Evolutionary conservation across 2,797 vertebrate genomes (phyloP).

Genomic region (Diglossa cyanea): DNA sequence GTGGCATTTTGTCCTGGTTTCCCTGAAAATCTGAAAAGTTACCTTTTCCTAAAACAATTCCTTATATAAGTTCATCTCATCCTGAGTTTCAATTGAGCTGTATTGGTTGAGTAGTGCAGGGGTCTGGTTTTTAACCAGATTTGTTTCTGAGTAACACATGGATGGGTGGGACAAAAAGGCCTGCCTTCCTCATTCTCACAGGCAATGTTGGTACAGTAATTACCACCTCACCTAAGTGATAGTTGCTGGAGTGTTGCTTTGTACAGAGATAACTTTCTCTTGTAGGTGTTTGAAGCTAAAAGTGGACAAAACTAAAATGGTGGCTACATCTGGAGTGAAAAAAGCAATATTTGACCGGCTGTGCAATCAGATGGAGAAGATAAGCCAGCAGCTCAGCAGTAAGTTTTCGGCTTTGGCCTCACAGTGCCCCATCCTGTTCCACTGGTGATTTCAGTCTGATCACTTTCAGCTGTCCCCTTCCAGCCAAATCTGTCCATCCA

Average conservation of each 20-base stretch:
- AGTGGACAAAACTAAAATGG: slow-evolving; percentile 84
- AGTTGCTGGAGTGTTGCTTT: background rate
- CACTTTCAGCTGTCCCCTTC: background rate
- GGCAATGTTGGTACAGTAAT: background rate
- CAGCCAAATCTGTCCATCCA: background rate
- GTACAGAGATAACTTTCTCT: background rate
- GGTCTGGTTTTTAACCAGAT: background rate
- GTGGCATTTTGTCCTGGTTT: background rate
- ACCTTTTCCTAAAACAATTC: background rate
- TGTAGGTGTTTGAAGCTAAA: slow-evolving; percentile 84
- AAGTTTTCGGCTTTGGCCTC: slow-evolving; percentile 53
- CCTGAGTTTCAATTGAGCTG: background rate
- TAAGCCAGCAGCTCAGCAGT: slow-evolving; percentile 78
- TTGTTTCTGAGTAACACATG: background rate
- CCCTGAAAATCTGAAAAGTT: background rate
- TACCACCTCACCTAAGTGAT: background rate
- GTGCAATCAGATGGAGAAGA: slow-evolving; percentile 80
- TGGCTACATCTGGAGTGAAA: slow-evolving; percentile 79
- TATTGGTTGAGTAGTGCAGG: background rate
- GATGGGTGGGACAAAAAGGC: background rate
- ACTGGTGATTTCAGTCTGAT: background rate
- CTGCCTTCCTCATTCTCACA: background rate
- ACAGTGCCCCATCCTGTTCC: background rate
- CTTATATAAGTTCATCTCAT: background rate
- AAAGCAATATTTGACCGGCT: slow-evolving; percentile 84